Evolutionary conservation across 2,113 vertebrate genomes (phyloP), one percentile per base, ranked within the genome.

Genomic region (Heterochromis multidens): DNA sequence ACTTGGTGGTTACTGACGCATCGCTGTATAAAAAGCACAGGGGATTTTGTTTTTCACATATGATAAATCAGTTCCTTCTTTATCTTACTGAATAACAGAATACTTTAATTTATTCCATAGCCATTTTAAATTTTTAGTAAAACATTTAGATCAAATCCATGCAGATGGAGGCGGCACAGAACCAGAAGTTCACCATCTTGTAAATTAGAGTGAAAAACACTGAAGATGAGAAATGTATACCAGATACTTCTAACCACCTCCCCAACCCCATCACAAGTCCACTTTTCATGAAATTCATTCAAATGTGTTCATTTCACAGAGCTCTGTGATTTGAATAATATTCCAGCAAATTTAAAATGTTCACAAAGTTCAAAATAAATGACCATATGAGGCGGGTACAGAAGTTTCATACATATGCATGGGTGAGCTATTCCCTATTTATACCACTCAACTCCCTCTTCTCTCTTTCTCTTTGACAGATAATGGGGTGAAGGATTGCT

Each of bases 321-420:
- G 59, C 78, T 76, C 40, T 90, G 88, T 80, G 43, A 92, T 92
- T 90, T 90, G 77, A 93, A 93, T 93, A 91, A 92, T 91, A 76
- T 92, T 78, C 70, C 40, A 56, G 79, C 60, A 72, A 91, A 88
- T 90, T 87, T 81, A 72, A 92, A 93, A 87, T 88, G 77, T 90
- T 91, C 87, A 87, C 79, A 70, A 89, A 76, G 70, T 67, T 70
- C 61, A 81, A 90, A 91, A 93, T 87, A 92, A 87, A 85, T 92
- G 84, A 88, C 81, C 88, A 89, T 79, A 87, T 83, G 79, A 86
- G 81, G 27, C 13, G 9, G 62, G 29, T 54, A 84, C 67, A 89
- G 54, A 86, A 31, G 59, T 86, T 88, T 89, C 82, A 92, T 87
- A 83, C 84, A 86, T 89, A 90, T 91, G 81, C 82, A 88, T 91